phyloP scores from a whole-genome alignment of 2,113 vertebrate species.

The Platysteira castanea region DNA sequence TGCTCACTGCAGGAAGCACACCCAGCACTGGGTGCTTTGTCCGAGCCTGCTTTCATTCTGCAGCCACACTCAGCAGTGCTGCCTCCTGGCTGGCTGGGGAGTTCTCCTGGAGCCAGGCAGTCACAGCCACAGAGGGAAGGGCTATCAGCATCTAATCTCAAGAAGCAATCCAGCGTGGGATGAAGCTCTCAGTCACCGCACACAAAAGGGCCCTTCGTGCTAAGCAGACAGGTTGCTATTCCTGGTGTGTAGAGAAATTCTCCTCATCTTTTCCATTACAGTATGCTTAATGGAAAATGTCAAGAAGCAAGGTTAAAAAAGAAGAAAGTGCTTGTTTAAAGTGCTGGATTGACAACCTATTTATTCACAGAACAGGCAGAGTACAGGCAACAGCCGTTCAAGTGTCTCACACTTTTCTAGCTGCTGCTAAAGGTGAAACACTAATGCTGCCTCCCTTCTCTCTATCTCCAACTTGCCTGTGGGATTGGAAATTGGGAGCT shows the following conservation, averaged over 20 bases:
- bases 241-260: background rate
- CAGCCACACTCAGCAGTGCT: background rate
- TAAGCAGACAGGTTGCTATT: conserved; percentile 35
- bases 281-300: conserved; percentile 52
- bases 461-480: background rate
- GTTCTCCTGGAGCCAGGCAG: background rate
- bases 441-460: background rate
- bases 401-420: background rate
- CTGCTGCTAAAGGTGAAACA: background rate
- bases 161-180: background rate
- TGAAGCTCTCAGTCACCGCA: background rate
- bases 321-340: conserved; percentile 43
- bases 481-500: background rate
- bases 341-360: conserved; percentile 40
- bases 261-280: conserved; percentile 28
- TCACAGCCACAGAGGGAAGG: background rate
- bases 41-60: background rate
- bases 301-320: conserved; percentile 31
- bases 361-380: conserved; percentile 40
- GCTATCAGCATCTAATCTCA: background rate
- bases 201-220: background rate
- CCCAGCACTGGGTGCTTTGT: background rate
- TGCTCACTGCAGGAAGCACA: accelerated
- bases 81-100: background rate
- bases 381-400: background rate